Evolutionary conservation across 2,113 vertebrate genomes (phyloP).

Genomic region (Planiliza haematocheilus): DNA sequence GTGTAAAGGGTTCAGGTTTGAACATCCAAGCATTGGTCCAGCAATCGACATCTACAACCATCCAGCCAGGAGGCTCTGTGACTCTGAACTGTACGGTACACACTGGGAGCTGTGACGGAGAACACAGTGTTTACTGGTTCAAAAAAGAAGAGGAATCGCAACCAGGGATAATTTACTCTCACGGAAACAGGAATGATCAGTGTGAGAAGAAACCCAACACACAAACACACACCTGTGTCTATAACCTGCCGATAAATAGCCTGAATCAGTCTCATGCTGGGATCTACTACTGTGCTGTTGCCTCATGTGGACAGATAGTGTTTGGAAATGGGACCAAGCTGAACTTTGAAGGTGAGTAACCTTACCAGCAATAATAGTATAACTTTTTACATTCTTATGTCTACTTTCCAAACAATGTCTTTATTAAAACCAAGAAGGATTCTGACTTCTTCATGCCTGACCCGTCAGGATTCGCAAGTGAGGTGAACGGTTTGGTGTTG

Average conservation of each 20-base stretch:
- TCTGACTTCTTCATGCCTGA: neutral
- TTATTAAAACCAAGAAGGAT: accelerated
- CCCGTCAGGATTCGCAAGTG: neutral
- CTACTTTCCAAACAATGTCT: neutral
- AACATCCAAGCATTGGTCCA: neutral
- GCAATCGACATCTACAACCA: neutral
- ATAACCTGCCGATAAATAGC: slow-evolving; percentile 18
- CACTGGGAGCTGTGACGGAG: neutral
- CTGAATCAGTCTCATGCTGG: slow-evolving; percentile 18
- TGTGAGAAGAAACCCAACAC: slow-evolving; percentile 36
- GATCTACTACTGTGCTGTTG: slow-evolving; percentile 12
- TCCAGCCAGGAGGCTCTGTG: slow-evolving; percentile 54
- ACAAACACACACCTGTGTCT: slow-evolving; percentile 44
- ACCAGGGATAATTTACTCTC: slow-evolving; percentile 58
- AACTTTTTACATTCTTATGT: neutral
- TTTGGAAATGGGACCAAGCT: slow-evolving; percentile 29
- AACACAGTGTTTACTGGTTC: neutral
- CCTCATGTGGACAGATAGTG: too few species aligned
- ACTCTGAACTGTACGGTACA: slow-evolving; percentile 57
- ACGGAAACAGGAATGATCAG: slow-evolving; percentile 21
- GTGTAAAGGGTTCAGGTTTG: neutral
- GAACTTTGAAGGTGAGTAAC: neutral
- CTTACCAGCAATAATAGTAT: too few species aligned
- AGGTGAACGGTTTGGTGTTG: neutral
- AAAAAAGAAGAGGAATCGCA: too few species aligned